Base-by-base conservation (phyloP, 2,888 invertebrate species). In the Clepsis dumicolana region DNA sequence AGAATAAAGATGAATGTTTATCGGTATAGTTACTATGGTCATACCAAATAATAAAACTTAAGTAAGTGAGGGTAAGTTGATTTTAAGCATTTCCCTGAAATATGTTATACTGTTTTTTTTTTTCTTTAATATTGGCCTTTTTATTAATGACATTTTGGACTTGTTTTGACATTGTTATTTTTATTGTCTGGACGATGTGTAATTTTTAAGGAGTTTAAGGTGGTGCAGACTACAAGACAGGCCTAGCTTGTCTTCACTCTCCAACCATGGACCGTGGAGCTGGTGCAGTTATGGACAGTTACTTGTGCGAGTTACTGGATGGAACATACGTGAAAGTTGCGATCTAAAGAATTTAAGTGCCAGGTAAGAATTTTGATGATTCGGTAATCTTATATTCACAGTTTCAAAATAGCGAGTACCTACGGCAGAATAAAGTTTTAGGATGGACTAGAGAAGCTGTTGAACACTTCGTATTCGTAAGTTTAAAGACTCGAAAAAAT, bases 141-240 rank as follows among this genome's bases (percentile, higher is more conserved):
- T n/a, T n/a, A n/a, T 4, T 41, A 10, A 48, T 38, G 21, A 35
- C 5, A 29, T 29, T n/a, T 38, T 44, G 18, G 16, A 18, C 7
- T 44, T 12, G 35, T 35, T 18, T 16, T 8, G 38, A 38, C 14
- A 44, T 18, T 25, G 35, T 48, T 41, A 54, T 44, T 29, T 56
- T 62, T 62, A 50, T 59, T 32, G 29, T 68, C 63, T 48, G 21
- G 41, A 52, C 57, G 12, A 50, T 35, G 57, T 59, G 27, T 68
- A 52, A 59, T 57, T 63, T 38, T 64, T 68, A 41, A 63, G 59
- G 52, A 35, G 56, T 68, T 68, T 41, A 63, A 68, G 68, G 63
- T 63, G 57, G 57, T 3, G 35, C 25, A 25, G 10, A 25, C 44
- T 18, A 4, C 4, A 12, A 12, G 48, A 4, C 4, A 12, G 21